These are phyloP conservation scores for Umimayanthus chanpuru DNA, from an alignment of 92 coral and sea anemone genomes.

Conservation along the genomic window DNA sequence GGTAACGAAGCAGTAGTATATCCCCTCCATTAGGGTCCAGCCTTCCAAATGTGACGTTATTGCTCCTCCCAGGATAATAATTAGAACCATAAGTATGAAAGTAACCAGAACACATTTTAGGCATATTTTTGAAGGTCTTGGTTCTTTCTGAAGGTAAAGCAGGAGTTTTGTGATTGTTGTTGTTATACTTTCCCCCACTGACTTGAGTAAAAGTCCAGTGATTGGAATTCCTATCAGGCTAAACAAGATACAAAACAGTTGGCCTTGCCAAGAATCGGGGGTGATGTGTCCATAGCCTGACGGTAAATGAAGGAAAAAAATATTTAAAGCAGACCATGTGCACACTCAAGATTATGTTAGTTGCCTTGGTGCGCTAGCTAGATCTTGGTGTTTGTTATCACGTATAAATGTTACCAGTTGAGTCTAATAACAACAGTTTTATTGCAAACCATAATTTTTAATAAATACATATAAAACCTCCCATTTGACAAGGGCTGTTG, in stretches of 20 bases:
- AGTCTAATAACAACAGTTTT: not conserved
- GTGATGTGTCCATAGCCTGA: constrained; percentile 54
- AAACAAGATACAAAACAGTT: constrained; percentile 54
- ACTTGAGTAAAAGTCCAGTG: constrained; percentile 49
- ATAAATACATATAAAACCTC: not conserved
- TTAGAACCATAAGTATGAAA: constrained; percentile 40
- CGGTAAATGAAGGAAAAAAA: not conserved
- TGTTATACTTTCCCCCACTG: constrained; percentile 45
- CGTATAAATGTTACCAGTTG: not conserved
- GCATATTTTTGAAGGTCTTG: not conserved
- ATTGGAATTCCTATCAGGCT: constrained; percentile 56
- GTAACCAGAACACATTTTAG: constrained; percentile 35
- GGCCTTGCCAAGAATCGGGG: constrained; percentile 57
- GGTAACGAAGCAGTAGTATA: constrained; percentile 49
- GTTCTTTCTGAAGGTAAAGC: constrained; percentile 31
- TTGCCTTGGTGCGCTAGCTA: not conserved
- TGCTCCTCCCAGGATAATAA: constrained; percentile 36
- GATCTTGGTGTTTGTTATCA: not conserved
- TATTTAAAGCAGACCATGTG: not conserved
- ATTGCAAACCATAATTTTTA: not conserved
- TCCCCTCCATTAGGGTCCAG: constrained; percentile 55
- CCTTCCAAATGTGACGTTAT: constrained; percentile 29
- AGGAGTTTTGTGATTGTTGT: constrained; percentile 4
- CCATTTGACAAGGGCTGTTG: not conserved
- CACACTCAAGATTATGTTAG: not conserved